phyloP scores from a whole-genome alignment of 1,140 invertebrate genomes.

The Hermatobates lingyangjiaoensis region DNA sequence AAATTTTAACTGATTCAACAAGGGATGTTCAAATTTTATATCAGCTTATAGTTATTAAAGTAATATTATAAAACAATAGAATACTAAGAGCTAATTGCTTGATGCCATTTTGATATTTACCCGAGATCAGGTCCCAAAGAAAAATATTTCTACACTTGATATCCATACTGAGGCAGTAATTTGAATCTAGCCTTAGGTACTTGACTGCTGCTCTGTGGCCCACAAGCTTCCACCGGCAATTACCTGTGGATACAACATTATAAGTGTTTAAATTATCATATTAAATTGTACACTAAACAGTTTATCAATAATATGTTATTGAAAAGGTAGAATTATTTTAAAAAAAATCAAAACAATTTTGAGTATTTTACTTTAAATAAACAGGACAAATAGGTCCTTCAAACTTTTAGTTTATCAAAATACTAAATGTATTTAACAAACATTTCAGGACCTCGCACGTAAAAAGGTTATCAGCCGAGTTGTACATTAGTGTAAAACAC shows the following conservation, averaged over 20 bases:
- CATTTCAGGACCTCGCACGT: too few species aligned
- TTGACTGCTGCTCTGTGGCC: slow-evolving; percentile 59
- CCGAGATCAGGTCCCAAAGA: not conserved
- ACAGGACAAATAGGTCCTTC: not conserved
- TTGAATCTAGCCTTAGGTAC: slow-evolving; percentile 33
- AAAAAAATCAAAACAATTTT: not conserved
- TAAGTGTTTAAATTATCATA: not conserved
- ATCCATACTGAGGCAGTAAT: not conserved
- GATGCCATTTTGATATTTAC: not conserved
- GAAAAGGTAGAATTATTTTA: not conserved
- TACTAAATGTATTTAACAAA: not conserved
- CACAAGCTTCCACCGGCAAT: slow-evolving; percentile 45
- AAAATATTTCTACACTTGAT: not conserved
- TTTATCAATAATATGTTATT: not conserved
- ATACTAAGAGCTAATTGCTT: not conserved
- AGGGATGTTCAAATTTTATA: not conserved
- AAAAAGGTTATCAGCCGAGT: too few species aligned
- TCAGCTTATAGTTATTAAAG: not conserved
- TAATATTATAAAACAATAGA: not conserved
- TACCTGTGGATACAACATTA: slow-evolving; percentile 28
- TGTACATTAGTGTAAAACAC: too few species aligned
- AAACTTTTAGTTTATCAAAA: not conserved
- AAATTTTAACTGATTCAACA: not conserved
- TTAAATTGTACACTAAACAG: too few species aligned
- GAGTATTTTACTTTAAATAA: not conserved